Conservation (phyloP, 1,140 invertebrate genomes). For the Drosophila insularis region DNA sequence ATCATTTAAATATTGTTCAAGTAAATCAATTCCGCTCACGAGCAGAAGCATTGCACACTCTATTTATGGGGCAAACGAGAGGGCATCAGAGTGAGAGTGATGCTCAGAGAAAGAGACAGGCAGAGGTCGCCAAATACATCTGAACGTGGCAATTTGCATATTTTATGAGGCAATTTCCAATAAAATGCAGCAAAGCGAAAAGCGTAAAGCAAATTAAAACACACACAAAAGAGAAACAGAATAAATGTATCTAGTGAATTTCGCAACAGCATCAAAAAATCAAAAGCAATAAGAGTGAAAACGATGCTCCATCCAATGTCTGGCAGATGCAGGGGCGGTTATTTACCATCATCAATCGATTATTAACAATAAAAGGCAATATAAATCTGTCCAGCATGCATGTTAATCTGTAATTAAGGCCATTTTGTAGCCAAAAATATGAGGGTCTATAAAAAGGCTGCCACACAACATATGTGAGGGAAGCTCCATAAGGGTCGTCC, state of each 20-base stretch:
- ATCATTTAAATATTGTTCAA: slow-evolving; percentile 14
- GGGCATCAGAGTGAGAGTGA: neutral
- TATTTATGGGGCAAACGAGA: slow-evolving; percentile 2
- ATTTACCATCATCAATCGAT: slow-evolving; percentile 51
- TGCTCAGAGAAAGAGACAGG: slow-evolving; percentile 3
- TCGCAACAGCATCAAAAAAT: slow-evolving; percentile 20
- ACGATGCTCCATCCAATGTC: neutral
- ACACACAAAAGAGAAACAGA: slow-evolving; percentile 62
- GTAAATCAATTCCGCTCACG: slow-evolving; percentile 31
- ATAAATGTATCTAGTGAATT: neutral
- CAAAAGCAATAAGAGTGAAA: neutral
- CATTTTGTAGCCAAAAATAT: neutral
- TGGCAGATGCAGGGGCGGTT: slow-evolving; percentile 26
- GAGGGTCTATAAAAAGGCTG: neutral
- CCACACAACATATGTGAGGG: neutral
- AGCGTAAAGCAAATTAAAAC: slow-evolving; percentile 61
- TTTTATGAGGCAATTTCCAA: slow-evolving; percentile 71
- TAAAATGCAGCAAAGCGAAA: slow-evolving; percentile 66
- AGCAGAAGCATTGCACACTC: neutral
- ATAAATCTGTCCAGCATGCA: neutral
- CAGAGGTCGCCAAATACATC: slow-evolving; percentile 19
- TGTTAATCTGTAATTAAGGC: neutral
- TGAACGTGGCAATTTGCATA: slow-evolving; percentile 58
- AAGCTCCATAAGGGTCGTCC: neutral
- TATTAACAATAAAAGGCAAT: neutral